Evolutionary conservation across 2,888 invertebrate species (phyloP), one percentile per base, ranked within the genome.

Genomic region (Acanthosepion pharaonis): DNA sequence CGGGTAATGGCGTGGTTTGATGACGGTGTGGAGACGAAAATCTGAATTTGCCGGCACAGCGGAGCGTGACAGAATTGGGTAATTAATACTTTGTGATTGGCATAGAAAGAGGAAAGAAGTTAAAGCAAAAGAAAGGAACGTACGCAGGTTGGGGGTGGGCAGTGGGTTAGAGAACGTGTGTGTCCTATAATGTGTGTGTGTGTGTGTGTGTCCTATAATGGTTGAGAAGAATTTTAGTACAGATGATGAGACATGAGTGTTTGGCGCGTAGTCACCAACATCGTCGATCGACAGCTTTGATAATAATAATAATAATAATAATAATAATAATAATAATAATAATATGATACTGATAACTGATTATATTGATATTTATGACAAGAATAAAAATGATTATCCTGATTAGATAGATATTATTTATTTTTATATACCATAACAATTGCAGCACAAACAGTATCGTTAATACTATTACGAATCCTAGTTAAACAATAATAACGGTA

Each of bases 11-110:
- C 11, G 78, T 78, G 78, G 78, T 78, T 78, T n/a, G 78, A 78
- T 78, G n/a, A 33, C 78, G 78, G 78, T n/a, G 78, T 78, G n/a
- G 78, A 78, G 78, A 78, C 78, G 78, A 78, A 78, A 78, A 78
- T 78, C 78, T 78, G 78, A 78, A 78, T 78, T 78, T 78, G n/a
- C 78, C 78, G 78, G 78, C 78, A 78, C 78, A 78, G 78, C 78
- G 78, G 78, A 78, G 78, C 78, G 78, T 78, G 78, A 78, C 78
- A 78, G 78, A 78, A 78, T 78, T 78, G 78, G 78, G 78, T 78
- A 78, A 78, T 78, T 78, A 78, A 78, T 78, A 78, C 78, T 78
- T 78, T 78, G 78, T 78, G 78, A 78, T 78, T 78, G 78, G 78
- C 78, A 78, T 33, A 9, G 78, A n/a, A 78, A 33, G 3, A 78